Conservation (phyloP, 2,888 invertebrate genomes). For the Serripes groenlandicus region DNA sequence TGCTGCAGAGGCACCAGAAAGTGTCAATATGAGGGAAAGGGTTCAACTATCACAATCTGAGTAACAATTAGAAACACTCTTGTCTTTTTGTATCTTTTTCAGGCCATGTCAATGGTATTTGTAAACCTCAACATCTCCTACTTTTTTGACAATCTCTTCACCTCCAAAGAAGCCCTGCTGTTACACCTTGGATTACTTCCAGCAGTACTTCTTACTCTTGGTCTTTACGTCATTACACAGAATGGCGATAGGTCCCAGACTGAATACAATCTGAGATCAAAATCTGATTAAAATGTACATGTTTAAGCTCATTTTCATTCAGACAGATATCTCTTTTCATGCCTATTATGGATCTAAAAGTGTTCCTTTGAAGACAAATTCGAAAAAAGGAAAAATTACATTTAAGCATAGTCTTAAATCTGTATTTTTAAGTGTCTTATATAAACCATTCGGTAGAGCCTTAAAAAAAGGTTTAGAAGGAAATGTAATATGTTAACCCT, state of each 20-base stretch:
- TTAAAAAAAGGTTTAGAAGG: too few species aligned
- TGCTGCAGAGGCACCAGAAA: not conserved
- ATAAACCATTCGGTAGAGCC: too few species aligned
- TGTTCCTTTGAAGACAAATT: too few species aligned
- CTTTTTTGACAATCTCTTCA: conserved; percentile 52
- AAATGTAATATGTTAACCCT: too few species aligned
- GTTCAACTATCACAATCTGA: not conserved
- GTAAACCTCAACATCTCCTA: conserved; percentile 49
- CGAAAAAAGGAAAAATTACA: too few species aligned
- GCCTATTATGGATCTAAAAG: too few species aligned
- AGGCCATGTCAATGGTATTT: conserved; percentile 31
- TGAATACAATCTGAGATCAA: conserved; percentile 54
- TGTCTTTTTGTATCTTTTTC: too few species aligned
- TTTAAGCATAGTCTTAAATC: too few species aligned
- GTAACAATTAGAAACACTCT: not conserved
- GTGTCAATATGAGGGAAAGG: not conserved
- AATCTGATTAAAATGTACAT: conserved; percentile 38
- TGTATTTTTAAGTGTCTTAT: too few species aligned
- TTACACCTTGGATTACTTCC: conserved; percentile 55
- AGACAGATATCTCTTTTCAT: too few species aligned
- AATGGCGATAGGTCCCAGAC: conserved; percentile 18
- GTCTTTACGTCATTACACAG: conserved; percentile 51
- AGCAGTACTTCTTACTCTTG: conserved; percentile 38
- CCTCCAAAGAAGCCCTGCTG: conserved; percentile 37
- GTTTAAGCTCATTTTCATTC: too few species aligned